Conservation (phyloP, 2,888 invertebrate genomes). For the Formica aserva region DNA sequence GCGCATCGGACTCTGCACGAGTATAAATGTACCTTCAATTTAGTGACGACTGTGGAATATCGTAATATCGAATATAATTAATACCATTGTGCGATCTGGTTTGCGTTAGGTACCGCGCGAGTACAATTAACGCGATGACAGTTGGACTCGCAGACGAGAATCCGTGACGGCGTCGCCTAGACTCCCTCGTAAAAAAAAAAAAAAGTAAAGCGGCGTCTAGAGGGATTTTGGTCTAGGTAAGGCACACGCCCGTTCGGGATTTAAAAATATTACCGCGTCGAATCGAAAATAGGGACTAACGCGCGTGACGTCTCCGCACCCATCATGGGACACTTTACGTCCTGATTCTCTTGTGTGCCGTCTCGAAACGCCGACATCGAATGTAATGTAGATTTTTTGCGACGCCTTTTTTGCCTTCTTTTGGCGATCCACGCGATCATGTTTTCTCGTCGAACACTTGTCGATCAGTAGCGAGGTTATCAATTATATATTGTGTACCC, state of each 20-base stretch:
- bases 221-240: background rate
- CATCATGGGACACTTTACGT: background rate
- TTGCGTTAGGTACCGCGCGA: background rate
- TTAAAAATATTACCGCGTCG: slow-evolving; percentile 59
- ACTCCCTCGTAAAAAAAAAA: background rate
- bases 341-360: background rate
- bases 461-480: background rate
- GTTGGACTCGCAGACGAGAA: slow-evolving; percentile 14
- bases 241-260: slow-evolving; percentile 26
- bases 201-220: slow-evolving; percentile 4
- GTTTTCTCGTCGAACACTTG: background rate
- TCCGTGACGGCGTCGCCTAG: slow-evolving; percentile 58
- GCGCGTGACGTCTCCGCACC: slow-evolving; percentile 60
- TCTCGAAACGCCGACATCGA: background rate
- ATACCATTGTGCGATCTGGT: background rate
- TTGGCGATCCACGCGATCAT: background rate
- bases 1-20: no score
- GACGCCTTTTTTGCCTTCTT: background rate
- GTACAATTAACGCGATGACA: background rate
- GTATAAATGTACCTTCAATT: no score
- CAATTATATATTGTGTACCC: background rate
- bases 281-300: slow-evolving; percentile 48
- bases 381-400: background rate
- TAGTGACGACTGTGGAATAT: no score
- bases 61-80: background rate